Evolutionary conservation across 2,888 invertebrate species (phyloP).

Genomic region (Tillus elongatus): DNA sequence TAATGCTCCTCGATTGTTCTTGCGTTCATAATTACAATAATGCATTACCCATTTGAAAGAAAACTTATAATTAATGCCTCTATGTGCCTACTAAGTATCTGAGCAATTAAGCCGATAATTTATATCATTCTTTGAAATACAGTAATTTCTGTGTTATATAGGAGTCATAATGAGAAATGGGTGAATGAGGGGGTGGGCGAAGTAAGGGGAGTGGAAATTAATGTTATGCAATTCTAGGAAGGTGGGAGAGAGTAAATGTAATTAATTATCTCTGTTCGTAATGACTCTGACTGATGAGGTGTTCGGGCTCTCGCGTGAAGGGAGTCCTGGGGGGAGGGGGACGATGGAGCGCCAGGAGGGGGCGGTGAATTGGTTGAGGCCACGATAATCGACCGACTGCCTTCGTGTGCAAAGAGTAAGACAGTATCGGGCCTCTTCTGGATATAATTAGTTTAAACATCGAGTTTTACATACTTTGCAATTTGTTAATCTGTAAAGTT

Average conservation of each 20-base stretch:
- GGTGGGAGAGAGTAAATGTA: slow-evolving; percentile 53
- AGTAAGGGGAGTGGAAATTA: slow-evolving; percentile 36
- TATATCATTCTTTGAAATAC: slow-evolving; percentile 15
- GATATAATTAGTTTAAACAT: too few relatives aligned
- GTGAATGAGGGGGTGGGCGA: slow-evolving; percentile 20
- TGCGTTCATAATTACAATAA: too few relatives aligned
- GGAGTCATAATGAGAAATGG: slow-evolving; percentile 43
- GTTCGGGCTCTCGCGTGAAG: slow-evolving; percentile 37
- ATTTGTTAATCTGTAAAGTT: too few relatives aligned
- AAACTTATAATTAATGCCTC: too few relatives aligned
- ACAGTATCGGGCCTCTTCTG: too few relatives aligned
- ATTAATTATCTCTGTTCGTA: slow-evolving; percentile 54
- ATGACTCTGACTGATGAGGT: slow-evolving; percentile 57
- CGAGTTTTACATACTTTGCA: too few relatives aligned
- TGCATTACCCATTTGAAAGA: too few relatives aligned
- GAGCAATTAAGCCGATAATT: too few relatives aligned
- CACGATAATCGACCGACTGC: slow-evolving; percentile 35
- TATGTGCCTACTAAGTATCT: too few relatives aligned
- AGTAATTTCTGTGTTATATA: slow-evolving; percentile 33
- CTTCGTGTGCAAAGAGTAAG: too few relatives aligned
- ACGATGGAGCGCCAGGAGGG: slow-evolving; percentile 20
- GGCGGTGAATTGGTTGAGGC: too few relatives aligned
- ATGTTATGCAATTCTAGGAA: slow-evolving; percentile 47
- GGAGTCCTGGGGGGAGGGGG: slow-evolving; percentile 19
- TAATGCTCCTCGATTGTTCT: too few relatives aligned